phyloP scores from a whole-genome alignment of 2,797 vertebrate species.

The Salarias fasciatus region DNA sequence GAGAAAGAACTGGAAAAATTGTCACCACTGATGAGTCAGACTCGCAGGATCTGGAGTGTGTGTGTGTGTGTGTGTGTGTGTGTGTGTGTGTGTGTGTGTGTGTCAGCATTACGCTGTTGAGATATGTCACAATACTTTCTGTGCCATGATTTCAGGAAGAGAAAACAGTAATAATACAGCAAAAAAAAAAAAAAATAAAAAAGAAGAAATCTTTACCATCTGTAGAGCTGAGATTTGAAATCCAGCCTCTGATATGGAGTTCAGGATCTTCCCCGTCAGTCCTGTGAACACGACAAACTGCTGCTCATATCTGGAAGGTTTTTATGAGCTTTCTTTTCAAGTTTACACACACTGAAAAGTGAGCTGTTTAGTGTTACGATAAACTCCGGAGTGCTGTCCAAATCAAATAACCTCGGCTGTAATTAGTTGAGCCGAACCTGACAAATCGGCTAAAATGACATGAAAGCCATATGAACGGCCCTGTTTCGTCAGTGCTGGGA shows the following conservation, averaged over 20 bases:
- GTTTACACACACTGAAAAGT: slow-evolving; percentile 19
- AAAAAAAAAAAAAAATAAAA: no score
- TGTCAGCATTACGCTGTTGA: no score
- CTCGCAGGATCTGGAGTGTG: no score
- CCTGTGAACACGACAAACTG: slow-evolving; percentile 79
- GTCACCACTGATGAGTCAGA: no score
- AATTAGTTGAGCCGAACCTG: background rate
- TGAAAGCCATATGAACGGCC: background rate
- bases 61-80: no score
- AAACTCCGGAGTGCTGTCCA: slow-evolving; percentile 12
- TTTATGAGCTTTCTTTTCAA: slow-evolving; percentile 19
- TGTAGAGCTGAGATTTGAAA: slow-evolving; percentile 94
- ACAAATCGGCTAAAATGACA: background rate
- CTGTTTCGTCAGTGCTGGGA: slow-evolving; percentile 2
- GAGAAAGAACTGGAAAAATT: no score
- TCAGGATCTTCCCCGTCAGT: slow-evolving; percentile 90
- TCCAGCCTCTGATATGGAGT: slow-evolving; percentile 86
- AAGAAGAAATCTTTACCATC: slow-evolving; percentile 87
- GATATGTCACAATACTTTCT: no score
- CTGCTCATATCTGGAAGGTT: slow-evolving; percentile 1
- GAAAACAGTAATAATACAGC: no score
- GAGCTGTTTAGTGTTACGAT: slow-evolving; percentile 22
- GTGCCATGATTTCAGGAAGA: no score
- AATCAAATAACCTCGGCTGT: background rate
- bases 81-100: no score